These are phyloP conservation scores for Margaritifera margaritifera DNA, from an alignment of 2,888 invertebrate genomes.

Conservation along the genomic window DNA sequence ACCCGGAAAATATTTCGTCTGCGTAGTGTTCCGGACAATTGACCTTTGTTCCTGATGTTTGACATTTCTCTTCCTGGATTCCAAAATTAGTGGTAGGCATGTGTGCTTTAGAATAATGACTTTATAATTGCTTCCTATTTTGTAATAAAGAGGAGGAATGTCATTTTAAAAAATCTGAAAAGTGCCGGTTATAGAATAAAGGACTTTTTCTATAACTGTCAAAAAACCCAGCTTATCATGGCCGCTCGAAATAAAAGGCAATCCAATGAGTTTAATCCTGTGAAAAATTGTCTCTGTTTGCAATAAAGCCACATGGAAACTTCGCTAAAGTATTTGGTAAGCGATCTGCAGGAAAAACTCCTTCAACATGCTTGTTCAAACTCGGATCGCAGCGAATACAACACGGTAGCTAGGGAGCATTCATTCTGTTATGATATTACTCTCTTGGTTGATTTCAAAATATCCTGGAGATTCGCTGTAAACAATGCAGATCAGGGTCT, in stretches of 20 bases:
- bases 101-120: no score
- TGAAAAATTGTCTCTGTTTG: slow-evolving; percentile 10
- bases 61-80: no score
- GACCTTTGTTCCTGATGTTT: no score
- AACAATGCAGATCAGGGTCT: no score
- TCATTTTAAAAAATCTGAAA: no score
- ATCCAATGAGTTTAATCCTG: slow-evolving; percentile 13
- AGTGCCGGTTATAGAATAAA: no score
- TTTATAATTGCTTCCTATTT: no score
- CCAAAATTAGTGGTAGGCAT: no score
- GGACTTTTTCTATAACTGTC: slow-evolving; percentile 4
- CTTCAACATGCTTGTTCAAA: slow-evolving; percentile 10
- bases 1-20: no score
- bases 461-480: no score
- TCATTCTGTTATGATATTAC: slow-evolving; percentile 22
- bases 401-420: slow-evolving; percentile 21
- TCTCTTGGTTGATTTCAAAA: slow-evolving; percentile 14
- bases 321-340: slow-evolving; percentile 5
- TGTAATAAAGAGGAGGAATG: no score
- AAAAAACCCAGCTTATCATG: slow-evolving; percentile 1
- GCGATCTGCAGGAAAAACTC: slow-evolving; percentile 12
- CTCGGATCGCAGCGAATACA: slow-evolving; percentile 14
- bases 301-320: slow-evolving; percentile 15
- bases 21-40: no score
- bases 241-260: not conserved